Base-by-base conservation (phyloP, 2,888 invertebrate genomes). In the Eumacrocentrus americanus region DNA sequence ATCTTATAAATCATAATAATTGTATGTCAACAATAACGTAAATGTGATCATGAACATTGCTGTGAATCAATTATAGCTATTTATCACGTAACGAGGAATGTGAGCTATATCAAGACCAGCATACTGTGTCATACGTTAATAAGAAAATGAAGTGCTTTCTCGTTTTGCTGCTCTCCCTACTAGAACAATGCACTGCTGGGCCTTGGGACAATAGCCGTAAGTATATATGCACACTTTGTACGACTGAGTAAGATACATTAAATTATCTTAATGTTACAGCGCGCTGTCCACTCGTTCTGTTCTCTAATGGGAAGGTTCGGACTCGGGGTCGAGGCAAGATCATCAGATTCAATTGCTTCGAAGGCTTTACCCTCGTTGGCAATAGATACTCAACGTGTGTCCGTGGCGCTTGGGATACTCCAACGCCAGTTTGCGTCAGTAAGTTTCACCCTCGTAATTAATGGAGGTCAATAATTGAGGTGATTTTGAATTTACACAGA, bases 341-440 rank as follows among this genome's bases (percentile, higher is more conserved):
- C 34, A 83, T 85, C n/a, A 86, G 84, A 72, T 89, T 86, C 73
- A 74, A 75, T 14, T 92, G 92, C 73, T 75, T 80, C 44, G 67
- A 78, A 0, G 85, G 86, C 0, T 92, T 83, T 75, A 82, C 84
- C 35, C 81, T 92, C 29, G 84, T 88, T 0, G 93, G 92, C 0
- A 88, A 89, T 67, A 85, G 83, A 70, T 89, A 88, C 69, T 86
- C 88, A 14, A 88, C 87, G 14, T 94, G 93, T 74, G 79, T 84
- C 22, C 80, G 84, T 34, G 90, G 91, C 0, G 74, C 81, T n/a
- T 94, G 93, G 94, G 90, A 90, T 64, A 84, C 84, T 2, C 83
- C 84, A 0, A 70, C 81, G 1, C 91, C 92, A 0, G 84, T 88
- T 42, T 93, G 92, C 80, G 87, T 91, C 70, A 86, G 92, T 92